Conservation (phyloP, 1,140 invertebrate genomes). For the Hesperophylax magnus region DNA sequence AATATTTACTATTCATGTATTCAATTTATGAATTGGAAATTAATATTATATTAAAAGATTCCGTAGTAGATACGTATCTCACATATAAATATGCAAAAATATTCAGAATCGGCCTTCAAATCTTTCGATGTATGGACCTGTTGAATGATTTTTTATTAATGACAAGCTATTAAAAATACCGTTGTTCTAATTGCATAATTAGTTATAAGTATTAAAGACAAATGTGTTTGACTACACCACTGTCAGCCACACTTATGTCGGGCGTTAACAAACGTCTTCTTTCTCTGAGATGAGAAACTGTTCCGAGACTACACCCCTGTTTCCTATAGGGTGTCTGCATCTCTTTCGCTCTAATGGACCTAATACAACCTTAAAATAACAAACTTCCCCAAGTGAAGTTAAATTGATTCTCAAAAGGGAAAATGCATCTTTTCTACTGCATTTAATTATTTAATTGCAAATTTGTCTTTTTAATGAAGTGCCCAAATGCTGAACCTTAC, state of each 20-base stretch:
- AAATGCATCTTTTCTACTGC: not conserved
- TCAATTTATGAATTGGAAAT: too few species aligned
- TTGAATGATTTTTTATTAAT: too few species aligned
- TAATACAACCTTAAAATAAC: not conserved
- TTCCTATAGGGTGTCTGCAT: not conserved
- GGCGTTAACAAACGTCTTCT: slow-evolving; percentile 57
- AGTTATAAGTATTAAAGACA: not conserved
- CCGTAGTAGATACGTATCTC: too few species aligned
- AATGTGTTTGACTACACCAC: slow-evolving; percentile 27
- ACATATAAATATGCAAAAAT: too few species aligned
- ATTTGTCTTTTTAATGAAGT: not conserved
- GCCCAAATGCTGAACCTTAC: not conserved
- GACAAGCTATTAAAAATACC: too few species aligned
- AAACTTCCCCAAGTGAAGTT: too few species aligned
- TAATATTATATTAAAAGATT: too few species aligned
- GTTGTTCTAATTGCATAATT: not conserved
- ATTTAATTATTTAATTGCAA: not conserved
- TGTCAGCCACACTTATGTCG: slow-evolving; percentile 49
- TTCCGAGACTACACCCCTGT: slow-evolving; percentile 13
- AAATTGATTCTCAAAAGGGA: not conserved
- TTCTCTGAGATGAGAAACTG: slow-evolving; percentile 47
- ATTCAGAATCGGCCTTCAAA: too few species aligned
- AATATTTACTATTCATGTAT: too few species aligned
- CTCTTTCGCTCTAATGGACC: slow-evolving; percentile 15
- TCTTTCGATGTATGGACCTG: too few species aligned